Evolutionary conservation across 2,888 invertebrate genomes (phyloP).

Genomic region (Leucophora obtusa): DNA sequence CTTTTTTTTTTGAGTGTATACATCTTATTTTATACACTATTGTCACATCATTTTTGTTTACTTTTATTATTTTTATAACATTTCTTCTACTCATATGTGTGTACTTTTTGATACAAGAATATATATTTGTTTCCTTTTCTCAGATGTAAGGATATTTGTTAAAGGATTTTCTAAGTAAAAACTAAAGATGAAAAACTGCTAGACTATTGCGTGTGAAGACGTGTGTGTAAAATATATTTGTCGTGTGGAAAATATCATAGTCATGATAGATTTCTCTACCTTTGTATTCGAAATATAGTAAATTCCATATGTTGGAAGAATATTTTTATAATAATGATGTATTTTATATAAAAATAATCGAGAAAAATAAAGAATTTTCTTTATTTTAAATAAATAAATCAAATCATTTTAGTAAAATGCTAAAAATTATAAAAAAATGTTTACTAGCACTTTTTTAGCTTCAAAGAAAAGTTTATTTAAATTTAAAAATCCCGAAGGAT

Average conservation of each 20-base stretch:
- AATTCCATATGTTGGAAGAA: conserved; percentile 9
- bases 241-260: conserved; percentile 61
- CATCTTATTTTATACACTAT: background rate
- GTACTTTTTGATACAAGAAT: background rate
- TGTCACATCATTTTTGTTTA: conserved; percentile 38
- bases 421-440: background rate
- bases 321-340: conserved; percentile 23
- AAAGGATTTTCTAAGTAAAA: conserved; percentile 14
- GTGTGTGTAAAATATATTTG: conserved; percentile 46
- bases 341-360: background rate
- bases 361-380: conserved; percentile 12
- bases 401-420: conserved; percentile 14
- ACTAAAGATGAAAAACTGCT: background rate
- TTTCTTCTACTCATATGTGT: background rate
- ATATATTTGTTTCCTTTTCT: conserved; percentile 22
- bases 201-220: conserved; percentile 5
- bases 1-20: no score
- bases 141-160: conserved; percentile 30
- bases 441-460: background rate
- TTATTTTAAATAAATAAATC: conserved; percentile 18
- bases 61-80: conserved; percentile 25
- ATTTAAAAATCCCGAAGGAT: conserved; percentile 24
- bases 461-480: conserved; percentile 23
- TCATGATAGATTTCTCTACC: conserved; percentile 51
- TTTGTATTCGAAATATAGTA: background rate